These are phyloP conservation scores for Gila robusta DNA, from an alignment of 2,797 vertebrate species.

Conservation along the genomic window DNA sequence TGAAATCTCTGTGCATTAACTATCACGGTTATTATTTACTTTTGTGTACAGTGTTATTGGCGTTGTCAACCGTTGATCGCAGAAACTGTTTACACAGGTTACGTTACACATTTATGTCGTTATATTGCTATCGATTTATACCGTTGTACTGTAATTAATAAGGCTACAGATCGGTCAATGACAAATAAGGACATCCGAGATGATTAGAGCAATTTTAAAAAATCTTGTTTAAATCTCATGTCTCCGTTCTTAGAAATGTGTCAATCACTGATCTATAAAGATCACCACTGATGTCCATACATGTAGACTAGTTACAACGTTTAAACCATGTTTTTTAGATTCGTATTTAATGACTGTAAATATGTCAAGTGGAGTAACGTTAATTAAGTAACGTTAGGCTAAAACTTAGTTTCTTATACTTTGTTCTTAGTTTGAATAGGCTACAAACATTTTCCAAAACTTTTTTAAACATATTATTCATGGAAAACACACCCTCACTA, in stretches of 20 bases:
- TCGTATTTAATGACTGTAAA: background rate
- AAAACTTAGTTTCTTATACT: background rate
- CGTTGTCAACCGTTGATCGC: background rate
- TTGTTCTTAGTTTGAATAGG: background rate
- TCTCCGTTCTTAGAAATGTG: background rate
- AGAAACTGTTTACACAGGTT: background rate
- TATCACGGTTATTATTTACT: background rate
- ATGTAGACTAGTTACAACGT: background rate
- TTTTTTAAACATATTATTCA: background rate
- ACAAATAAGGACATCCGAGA: background rate
- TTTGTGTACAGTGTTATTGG: background rate
- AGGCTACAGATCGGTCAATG: background rate
- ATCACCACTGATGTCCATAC: no score
- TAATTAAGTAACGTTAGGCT: background rate
- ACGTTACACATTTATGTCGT: background rate
- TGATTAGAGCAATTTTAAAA: background rate
- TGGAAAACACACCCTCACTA: background rate
- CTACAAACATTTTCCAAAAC: background rate
- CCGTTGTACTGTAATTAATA: background rate
- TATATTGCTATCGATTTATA: background rate
- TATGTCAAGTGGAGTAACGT: background rate
- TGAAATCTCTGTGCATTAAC: background rate
- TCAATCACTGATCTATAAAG: background rate
- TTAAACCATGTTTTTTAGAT: background rate
- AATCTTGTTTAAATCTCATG: background rate